Evolutionary conservation across 37 sponge, comb jelly and placozoan genomes (phyloP).

Genomic region (Ephydatia muelleri): DNA sequence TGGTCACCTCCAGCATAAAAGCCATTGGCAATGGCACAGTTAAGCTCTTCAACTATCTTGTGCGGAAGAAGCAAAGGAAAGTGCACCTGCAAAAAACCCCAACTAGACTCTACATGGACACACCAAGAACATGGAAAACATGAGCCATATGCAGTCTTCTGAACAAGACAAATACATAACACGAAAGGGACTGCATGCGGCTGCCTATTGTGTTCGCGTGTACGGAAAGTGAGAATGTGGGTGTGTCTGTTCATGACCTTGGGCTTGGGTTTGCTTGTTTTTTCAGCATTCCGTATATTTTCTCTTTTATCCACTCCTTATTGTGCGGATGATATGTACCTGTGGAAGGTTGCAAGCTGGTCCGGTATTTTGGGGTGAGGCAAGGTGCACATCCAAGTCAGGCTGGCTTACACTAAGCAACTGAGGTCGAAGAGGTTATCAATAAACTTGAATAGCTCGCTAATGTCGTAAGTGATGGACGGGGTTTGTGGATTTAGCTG

Average conservation of each 20-base stretch:
- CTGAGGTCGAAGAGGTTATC: conserved; percentile 90
- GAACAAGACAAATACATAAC: background rate
- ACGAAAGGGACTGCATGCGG: background rate
- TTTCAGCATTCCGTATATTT: conserved; percentile 90
- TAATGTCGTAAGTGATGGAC: conserved; percentile 98
- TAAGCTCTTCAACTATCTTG: conserved; percentile 38
- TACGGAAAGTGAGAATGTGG: background rate
- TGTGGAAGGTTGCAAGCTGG: conserved; percentile 78
- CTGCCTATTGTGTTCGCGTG: background rate
- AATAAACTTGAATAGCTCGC: conserved; percentile 94
- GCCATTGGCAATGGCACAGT: conserved; percentile 49
- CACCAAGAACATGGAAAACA: background rate
- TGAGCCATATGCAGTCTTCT: background rate
- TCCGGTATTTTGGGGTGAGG: background rate
- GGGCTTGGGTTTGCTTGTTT: conserved; percentile 77
- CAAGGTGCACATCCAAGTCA: background rate
- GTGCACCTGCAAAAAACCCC: background rate
- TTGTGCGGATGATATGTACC: conserved; percentile 85
- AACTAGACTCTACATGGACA: background rate
- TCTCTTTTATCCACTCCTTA: conserved; percentile 98
- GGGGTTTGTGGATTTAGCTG: conserved; percentile 86
- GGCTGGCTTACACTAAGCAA: conserved; percentile 82
- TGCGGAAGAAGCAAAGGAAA: conserved; percentile 24
- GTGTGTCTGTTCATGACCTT: background rate
- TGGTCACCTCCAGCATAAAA: conserved; percentile 41